Evolutionary conservation across 2,797 vertebrate species (phyloP), one percentile per base, ranked within the genome.

Genomic region (Gobio occitaniae): DNA sequence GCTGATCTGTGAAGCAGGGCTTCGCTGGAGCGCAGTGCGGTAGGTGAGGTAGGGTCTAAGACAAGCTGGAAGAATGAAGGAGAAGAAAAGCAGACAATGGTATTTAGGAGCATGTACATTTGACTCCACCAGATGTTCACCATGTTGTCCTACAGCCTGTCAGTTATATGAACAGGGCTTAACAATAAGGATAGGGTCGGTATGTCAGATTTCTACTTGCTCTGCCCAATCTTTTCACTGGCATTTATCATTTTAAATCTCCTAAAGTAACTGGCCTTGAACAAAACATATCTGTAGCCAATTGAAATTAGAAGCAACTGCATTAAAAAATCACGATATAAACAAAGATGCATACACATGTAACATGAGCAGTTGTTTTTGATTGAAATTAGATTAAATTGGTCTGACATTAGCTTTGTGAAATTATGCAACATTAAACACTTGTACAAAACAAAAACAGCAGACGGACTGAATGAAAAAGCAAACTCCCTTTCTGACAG

Each of bases 81-180:
- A 44, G 4, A 63, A 19, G 9, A 48, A n/a, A 12, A n/a, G 47
- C 41, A 77, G 71, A 56, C 10, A 19, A 32, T 29, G 16, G 25
- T 50, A 59, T 56, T 41, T 32, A 17, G 17, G 41, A 79, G 25
- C 10, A 63, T 10, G 48, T 8, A 59, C 11, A 5, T 65, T 47
- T 76, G 63, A n/a, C 83, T 80, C 32, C 32, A 59, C 32, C 8
- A 16, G 65, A 52, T 29, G 81, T 32, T 54, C 41, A 65, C 48
- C 61, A 25, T 52, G 38, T 66, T 69, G 32, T 63, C 75, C 10
- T 12, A 36, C 36, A 36, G 44, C 56, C 66, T 84, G 83, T 74
- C 63, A 80, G 71, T 61, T 69, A 89, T 83, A 76, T 88, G 59
- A 89, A 91, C 87, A 88, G 83, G 87, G 54, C 77, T 77, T 82